A percentile compares a stretch with the other conserved stretches of the same genome.
Conservation (phyloP, 2,113 vertebrate species). For the Anhinga anhinga region DNA sequence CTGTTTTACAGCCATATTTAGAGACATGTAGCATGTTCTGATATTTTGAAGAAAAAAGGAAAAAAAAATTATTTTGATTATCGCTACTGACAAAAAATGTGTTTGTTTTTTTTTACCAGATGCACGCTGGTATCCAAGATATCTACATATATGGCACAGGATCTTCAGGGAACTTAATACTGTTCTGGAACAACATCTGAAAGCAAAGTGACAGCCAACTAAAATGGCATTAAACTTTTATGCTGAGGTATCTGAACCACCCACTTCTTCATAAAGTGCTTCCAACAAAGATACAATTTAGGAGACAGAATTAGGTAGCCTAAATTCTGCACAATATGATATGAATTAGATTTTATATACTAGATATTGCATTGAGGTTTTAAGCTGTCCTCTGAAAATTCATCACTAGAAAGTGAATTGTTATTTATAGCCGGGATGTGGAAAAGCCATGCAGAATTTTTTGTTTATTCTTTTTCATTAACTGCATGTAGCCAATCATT, state of each 20-base stretch:
- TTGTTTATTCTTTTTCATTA: background rate
- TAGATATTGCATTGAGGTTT: background rate
- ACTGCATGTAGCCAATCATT: background rate
- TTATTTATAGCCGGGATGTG: background rate
- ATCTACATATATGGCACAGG: background rate
- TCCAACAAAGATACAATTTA: background rate
- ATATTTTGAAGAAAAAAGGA: background rate
- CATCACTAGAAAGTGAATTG: background rate
- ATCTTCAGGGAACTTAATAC: background rate
- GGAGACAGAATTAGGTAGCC: background rate
- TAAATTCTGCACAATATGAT: background rate
- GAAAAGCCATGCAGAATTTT: background rate
- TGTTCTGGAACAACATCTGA: background rate
- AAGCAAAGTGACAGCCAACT: background rate
- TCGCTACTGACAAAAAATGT: background rate
- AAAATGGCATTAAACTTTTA: background rate
- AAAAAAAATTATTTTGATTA: background rate
- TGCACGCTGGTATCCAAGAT: background rate
- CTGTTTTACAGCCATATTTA: background rate
- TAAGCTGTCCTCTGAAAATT: background rate
- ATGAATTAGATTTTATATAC: background rate
- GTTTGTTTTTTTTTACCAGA: background rate
- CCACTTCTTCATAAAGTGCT: background rate
- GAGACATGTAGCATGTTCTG: background rate
- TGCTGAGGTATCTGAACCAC: background rate